phyloP scores from a whole-genome alignment of 2,888 invertebrate species.

The Andrena praecox region DNA sequence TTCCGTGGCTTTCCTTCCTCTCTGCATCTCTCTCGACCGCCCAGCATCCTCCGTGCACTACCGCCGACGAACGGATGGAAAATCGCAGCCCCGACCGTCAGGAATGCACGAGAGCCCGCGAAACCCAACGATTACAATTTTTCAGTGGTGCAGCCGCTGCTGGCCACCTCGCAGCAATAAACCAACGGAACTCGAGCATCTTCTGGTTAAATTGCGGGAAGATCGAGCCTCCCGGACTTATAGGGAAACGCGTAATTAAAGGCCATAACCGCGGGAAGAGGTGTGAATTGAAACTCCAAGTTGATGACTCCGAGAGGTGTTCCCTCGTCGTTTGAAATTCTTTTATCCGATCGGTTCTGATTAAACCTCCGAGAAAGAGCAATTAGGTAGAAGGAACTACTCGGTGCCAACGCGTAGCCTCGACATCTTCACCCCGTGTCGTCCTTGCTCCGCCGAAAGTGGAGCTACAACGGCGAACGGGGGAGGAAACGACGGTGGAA shows the following conservation, averaged over 20 bases:
- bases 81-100: background rate
- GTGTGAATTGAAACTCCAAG: constrained; percentile 36
- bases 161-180: constrained; percentile 1
- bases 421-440: background rate
- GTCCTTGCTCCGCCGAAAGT: background rate
- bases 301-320: background rate
- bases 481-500: constrained; percentile 65
- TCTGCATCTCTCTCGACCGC: background rate
- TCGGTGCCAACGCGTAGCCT: background rate
- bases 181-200: constrained; percentile 37
- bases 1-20: constrained; percentile 50
- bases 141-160: background rate
- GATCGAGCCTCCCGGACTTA: constrained; percentile 8
- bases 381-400: background rate
- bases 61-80: constrained; percentile 21
- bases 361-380: background rate
- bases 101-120: constrained; percentile 14
- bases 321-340: constrained; percentile 12
- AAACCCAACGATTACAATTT: constrained; percentile 20
- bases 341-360: background rate
- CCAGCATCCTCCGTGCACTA: background rate
- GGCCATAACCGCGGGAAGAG: constrained; percentile 30
- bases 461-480: constrained; percentile 39
- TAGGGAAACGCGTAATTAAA: constrained; percentile 37
- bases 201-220: constrained; percentile 19